These are phyloP conservation scores for Gymnarchus niloticus DNA, from an alignment of 2,113 vertebrate genomes.

Conservation along the genomic window DNA sequence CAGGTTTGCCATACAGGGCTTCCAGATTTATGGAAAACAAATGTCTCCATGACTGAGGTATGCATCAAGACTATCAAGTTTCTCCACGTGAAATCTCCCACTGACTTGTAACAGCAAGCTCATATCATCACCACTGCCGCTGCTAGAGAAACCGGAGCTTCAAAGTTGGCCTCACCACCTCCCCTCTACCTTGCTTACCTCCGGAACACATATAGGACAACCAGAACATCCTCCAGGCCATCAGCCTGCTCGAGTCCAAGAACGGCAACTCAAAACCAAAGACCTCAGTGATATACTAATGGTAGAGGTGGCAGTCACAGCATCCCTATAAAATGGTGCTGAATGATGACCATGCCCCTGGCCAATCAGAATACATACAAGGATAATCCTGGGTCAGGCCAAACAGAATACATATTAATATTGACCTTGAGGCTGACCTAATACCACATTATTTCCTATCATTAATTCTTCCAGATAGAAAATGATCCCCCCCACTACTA, in stretches of 20 bases:
- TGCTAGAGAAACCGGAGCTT: not conserved
- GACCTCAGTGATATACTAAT: slow-evolving; percentile 43
- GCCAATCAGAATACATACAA: not conserved
- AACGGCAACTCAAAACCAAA: slow-evolving; percentile 40
- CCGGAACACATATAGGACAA: slow-evolving; percentile 42
- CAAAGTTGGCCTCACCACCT: not conserved
- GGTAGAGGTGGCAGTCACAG: slow-evolving; percentile 38
- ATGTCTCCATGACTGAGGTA: slow-evolving; percentile 30
- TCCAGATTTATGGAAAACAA: slow-evolving; percentile 23
- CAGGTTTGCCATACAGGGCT: slow-evolving; percentile 3
- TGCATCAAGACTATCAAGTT: not conserved
- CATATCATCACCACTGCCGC: not conserved
- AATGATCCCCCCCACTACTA: too few species aligned
- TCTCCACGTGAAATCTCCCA: not conserved
- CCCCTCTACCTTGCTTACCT: not conserved
- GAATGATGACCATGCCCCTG: not conserved
- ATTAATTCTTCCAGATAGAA: too few species aligned
- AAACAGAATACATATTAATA: too few species aligned
- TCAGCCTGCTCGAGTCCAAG: slow-evolving; percentile 37
- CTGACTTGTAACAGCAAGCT: too few species aligned
- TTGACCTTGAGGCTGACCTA: too few species aligned
- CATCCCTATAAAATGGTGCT: slow-evolving; percentile 25
- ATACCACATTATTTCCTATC: too few species aligned
- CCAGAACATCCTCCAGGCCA: slow-evolving; percentile 36
- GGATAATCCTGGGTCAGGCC: not conserved